Percentiles rank a stretch among this genome's conserved stretches.
Evolutionary conservation across 1,140 invertebrate genomes (phyloP).

Genomic region (Scaptomyza graminum): DNA sequence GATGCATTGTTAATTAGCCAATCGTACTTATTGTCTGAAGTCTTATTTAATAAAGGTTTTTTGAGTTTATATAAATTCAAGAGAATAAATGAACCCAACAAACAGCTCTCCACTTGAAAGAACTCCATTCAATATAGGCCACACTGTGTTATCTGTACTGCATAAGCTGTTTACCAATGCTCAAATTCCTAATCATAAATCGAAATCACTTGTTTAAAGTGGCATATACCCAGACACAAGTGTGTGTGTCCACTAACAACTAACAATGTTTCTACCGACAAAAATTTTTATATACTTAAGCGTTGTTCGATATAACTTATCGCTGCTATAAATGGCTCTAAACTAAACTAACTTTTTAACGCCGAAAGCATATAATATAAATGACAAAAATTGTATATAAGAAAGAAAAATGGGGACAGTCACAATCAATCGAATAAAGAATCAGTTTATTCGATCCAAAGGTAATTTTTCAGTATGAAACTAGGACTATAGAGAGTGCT

Average conservation of each 20-base stretch:
- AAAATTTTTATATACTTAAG: slow-evolving; percentile 41
- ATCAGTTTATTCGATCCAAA: not conserved
- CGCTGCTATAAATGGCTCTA: slow-evolving; percentile 59
- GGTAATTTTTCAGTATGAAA: not conserved
- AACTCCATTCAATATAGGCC: not conserved
- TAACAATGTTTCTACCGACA: slow-evolving; percentile 17
- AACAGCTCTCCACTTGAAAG: slow-evolving; percentile 1
- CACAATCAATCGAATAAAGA: slow-evolving; percentile 37
- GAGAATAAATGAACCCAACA: not conserved
- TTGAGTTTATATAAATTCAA: not conserved
- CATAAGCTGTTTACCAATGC: slow-evolving; percentile 68
- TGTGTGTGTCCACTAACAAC: slow-evolving; percentile 21
- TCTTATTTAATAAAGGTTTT: slow-evolving; percentile 1
- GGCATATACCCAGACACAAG: slow-evolving; percentile 47
- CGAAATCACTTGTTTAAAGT: slow-evolving; percentile 76
- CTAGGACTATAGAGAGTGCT: not conserved
- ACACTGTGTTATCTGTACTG: slow-evolving; percentile 42
- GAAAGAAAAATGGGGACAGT: slow-evolving; percentile 40
- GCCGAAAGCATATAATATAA: slow-evolving; percentile 65
- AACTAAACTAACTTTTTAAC: slow-evolving; percentile 57
- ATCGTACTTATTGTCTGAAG: slow-evolving; percentile 6
- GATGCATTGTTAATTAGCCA: slow-evolving; percentile 70
- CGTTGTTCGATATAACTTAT: slow-evolving; percentile 60
- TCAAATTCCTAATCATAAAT: slow-evolving; percentile 73
- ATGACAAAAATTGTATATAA: slow-evolving; percentile 55